Evolutionary conservation across 2,888 invertebrate species (phyloP).

Genomic region (Amaurobius ferox): DNA sequence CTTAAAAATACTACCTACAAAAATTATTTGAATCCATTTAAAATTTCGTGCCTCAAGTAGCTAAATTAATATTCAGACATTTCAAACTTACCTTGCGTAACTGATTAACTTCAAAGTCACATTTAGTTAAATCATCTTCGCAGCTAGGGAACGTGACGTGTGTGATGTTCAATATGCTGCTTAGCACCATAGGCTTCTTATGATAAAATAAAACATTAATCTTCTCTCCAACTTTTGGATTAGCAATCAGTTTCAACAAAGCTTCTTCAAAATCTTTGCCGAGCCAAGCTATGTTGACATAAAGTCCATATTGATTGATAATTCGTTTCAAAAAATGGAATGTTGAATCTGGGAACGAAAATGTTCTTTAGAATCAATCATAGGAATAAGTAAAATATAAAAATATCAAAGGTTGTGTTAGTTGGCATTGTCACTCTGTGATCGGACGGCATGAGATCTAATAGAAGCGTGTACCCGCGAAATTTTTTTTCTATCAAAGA

Average conservation of each 20-base stretch:
- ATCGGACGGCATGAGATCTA: too few species aligned
- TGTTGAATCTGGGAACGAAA: conserved; percentile 48
- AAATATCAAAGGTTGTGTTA: too few species aligned
- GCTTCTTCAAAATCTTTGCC: conserved; percentile 81
- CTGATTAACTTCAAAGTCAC: conserved; percentile 84
- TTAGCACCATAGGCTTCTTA: conserved; percentile 82
- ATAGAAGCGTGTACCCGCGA: too few species aligned
- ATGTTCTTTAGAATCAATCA: too few species aligned
- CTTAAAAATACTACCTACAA: too few species aligned
- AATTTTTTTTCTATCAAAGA: too few species aligned
- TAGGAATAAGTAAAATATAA: too few species aligned
- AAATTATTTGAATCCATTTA: too few species aligned
- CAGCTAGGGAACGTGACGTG: conserved; percentile 84
- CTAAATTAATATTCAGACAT: not conserved
- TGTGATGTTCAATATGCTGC: conserved; percentile 76
- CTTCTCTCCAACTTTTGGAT: conserved; percentile 66
- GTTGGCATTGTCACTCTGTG: too few species aligned
- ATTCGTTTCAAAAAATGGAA: conserved; percentile 78
- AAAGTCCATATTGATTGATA: conserved; percentile 81
- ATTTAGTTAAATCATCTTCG: conserved; percentile 79
- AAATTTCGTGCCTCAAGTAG: too few species aligned
- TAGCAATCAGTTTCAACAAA: conserved; percentile 74
- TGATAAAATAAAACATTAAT: conserved; percentile 82
- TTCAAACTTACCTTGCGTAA: conserved; percentile 81
- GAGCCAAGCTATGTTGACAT: conserved; percentile 84